A percentile compares a stretch with the other conserved stretches of the same genome.
phyloP scores from a whole-genome alignment of 2,797 vertebrate species.

The Staurois parvus region DNA sequence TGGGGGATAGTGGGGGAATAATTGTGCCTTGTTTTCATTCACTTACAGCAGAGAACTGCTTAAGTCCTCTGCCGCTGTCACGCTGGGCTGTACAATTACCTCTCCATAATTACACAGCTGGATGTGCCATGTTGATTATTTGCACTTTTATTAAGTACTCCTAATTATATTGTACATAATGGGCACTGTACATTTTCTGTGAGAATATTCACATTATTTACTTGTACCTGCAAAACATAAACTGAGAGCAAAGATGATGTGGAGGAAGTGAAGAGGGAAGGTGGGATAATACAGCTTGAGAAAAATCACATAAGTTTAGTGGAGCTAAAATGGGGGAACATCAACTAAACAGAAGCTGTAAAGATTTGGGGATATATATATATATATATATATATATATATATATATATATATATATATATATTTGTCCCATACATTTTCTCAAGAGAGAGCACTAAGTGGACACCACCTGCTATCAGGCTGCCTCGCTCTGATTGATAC shows the following conservation, averaged over 20 bases:
- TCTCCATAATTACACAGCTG: conserved; percentile 55
- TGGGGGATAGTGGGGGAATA: conserved; percentile 24
- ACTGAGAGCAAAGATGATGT: not conserved
- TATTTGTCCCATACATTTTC: no score
- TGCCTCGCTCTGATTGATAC: no score
- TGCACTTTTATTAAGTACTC: conserved; percentile 53
- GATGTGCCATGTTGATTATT: conserved; percentile 52
- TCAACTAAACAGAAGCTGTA: no score
- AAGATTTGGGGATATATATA: no score
- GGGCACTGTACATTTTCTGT: conserved; percentile 33
- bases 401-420: no score
- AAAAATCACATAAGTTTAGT: no score
- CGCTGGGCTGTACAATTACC: conserved; percentile 49
- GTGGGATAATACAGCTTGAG: not conserved
- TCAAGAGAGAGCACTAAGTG: no score
- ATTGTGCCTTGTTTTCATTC: conserved; percentile 53
- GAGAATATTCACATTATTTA: conserved; percentile 19
- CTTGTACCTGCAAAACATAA: not conserved
- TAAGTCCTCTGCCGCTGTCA: conserved; percentile 26
- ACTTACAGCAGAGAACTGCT: conserved; percentile 45
- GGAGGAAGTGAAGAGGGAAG: not conserved
- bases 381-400: no score
- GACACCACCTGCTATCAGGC: no score
- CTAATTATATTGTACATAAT: conserved; percentile 48
- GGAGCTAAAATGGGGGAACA: no score